These are phyloP conservation scores for Scaptomyza graminum DNA, from an alignment of 1,140 invertebrate genomes.

Conservation along the genomic window DNA sequence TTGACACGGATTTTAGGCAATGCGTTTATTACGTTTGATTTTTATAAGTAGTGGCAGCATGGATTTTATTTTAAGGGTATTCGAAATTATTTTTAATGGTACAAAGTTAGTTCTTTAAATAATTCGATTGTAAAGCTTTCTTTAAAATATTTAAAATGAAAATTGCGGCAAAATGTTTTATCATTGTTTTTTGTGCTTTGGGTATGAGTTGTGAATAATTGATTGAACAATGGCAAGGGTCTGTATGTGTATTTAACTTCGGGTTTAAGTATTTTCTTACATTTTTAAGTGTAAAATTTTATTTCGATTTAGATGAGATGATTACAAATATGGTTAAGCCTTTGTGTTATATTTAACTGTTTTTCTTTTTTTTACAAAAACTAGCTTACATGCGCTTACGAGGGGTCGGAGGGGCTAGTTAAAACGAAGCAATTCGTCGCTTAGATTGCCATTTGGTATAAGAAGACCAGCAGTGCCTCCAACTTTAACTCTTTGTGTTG, in stretches of 20 bases:
- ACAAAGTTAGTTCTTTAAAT: slow-evolving; percentile 58
- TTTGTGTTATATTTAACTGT: slow-evolving; percentile 76
- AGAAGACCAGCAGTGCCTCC: slow-evolving; percentile 49
- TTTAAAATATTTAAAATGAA: slow-evolving; percentile 65
- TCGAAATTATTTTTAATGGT: slow-evolving; percentile 58
- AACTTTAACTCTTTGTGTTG: slow-evolving; percentile 75
- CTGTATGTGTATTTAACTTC: slow-evolving; percentile 39
- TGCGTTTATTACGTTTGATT: slow-evolving; percentile 38
- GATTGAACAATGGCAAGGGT: slow-evolving; percentile 15
- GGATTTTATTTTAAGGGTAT: slow-evolving; percentile 66
- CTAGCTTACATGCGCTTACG: slow-evolving; percentile 59
- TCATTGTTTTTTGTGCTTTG: slow-evolving; percentile 33
- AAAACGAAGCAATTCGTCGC: slow-evolving; percentile 27
- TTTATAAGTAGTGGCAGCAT: slow-evolving; percentile 73
- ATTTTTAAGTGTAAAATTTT: slow-evolving; percentile 67
- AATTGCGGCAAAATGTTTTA: slow-evolving; percentile 69
- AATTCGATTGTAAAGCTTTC: slow-evolving; percentile 36
- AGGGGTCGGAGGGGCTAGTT: slow-evolving; percentile 11
- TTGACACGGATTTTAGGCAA: slow-evolving; percentile 71
- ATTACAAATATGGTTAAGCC: slow-evolving; percentile 84
- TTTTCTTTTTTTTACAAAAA: slow-evolving; percentile 48
- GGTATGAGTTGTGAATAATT: slow-evolving; percentile 29
- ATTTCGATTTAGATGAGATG: slow-evolving; percentile 84
- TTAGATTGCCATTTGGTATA: slow-evolving; percentile 58
- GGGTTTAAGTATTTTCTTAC: slow-evolving; percentile 26